A percentile compares a stretch with the other conserved stretches of the same genome.
These are phyloP conservation scores for Luffia ferchaultella DNA, from an alignment of 2,888 invertebrate genomes.

Conservation along the genomic window DNA sequence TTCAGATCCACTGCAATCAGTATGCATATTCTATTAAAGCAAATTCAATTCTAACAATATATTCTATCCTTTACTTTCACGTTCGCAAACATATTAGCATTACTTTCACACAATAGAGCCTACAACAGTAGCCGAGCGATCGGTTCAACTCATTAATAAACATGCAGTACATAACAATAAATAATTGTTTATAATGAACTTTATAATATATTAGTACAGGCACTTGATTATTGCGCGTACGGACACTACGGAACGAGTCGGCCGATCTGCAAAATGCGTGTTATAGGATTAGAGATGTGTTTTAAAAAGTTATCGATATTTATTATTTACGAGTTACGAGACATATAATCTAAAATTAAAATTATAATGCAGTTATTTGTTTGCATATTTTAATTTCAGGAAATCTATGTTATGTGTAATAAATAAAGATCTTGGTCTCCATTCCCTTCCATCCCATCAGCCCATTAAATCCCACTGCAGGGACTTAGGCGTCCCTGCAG, in stretches of 20 bases:
- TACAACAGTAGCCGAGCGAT: neutral
- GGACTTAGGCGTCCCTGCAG: no score
- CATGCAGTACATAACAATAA: slow-evolving; percentile 66
- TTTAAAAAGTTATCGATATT: slow-evolving; percentile 1
- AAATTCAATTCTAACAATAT: neutral
- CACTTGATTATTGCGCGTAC: slow-evolving; percentile 53
- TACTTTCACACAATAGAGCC: neutral
- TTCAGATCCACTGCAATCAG: neutral
- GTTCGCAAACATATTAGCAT: neutral
- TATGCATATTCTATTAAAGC: neutral
- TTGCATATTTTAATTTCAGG: no score
- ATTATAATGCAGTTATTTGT: no score
- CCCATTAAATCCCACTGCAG: no score
- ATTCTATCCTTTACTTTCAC: neutral
- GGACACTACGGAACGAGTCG: slow-evolving; percentile 2
- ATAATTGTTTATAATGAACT: slow-evolving; percentile 68
- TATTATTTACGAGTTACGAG: no score
- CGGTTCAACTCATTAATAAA: slow-evolving; percentile 58
- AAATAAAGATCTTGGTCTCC: no score
- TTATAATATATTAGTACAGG: slow-evolving; percentile 66
- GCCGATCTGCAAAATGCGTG: slow-evolving; percentile 1
- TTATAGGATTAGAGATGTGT: slow-evolving; percentile 5
- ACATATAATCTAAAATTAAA: no score
- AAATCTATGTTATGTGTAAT: no score
- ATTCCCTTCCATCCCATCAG: no score